These are phyloP conservation scores for Hylaeus anthracinus DNA, from an alignment of 1,140 invertebrate species.

Conservation along the genomic window DNA sequence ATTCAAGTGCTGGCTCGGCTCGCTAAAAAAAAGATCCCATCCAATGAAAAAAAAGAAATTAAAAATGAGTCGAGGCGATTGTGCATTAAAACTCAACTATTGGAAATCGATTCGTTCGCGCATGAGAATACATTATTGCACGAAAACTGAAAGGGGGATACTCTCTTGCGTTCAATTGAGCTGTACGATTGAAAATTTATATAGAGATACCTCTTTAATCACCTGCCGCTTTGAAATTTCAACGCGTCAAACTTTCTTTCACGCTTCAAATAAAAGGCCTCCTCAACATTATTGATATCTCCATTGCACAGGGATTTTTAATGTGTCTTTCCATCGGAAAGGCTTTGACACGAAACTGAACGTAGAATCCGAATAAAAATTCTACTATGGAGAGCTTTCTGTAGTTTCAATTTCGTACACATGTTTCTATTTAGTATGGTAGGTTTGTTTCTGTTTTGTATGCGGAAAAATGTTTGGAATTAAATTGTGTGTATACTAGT, in stretches of 20 bases:
- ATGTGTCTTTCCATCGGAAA: neutral
- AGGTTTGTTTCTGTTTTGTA: no score
- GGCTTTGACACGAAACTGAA: no score
- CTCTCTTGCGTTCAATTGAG: neutral
- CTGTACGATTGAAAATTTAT: neutral
- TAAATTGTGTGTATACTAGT: no score
- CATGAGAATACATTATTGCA: neutral
- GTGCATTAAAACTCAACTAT: neutral
- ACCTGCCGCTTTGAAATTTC: neutral
- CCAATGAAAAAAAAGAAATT: neutral
- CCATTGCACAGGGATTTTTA: neutral
- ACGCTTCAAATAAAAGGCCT: neutral
- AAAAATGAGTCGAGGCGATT: neutral
- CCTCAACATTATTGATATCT: neutral
- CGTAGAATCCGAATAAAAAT: no score
- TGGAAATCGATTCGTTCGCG: constrained; percentile 10
- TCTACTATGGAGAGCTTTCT: no score
- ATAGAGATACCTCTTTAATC: neutral
- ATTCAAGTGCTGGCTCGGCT: neutral
- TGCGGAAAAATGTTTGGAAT: no score
- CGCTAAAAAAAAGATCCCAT: neutral
- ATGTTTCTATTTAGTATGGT: no score
- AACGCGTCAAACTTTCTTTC: neutral
- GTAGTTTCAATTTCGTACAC: no score
- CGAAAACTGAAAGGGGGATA: constrained; percentile 2